Percentiles rank a stretch among this genome's conserved stretches.
Conservation (phyloP, 2,113 vertebrate genomes). For the Rhinoderma darwinii region DNA sequence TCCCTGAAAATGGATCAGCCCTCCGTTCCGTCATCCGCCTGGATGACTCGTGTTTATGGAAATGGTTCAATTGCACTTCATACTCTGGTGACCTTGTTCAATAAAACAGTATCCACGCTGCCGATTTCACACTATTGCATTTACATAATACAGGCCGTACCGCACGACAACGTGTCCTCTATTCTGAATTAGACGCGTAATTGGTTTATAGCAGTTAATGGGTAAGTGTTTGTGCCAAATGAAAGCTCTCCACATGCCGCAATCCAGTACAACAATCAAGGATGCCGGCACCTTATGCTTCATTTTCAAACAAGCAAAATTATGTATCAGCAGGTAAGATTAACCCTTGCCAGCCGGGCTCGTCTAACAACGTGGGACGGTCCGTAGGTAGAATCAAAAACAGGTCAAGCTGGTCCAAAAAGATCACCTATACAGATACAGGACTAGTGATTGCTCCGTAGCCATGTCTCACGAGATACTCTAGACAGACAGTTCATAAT, state of each 20-base stretch:
- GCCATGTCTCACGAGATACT: too few species aligned
- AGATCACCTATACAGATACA: too few species aligned
- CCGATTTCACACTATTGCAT: neutral
- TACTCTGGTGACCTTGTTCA: conserved; percentile 4
- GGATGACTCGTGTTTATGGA: conserved; percentile 25
- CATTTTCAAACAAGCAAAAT: conserved; percentile 19
- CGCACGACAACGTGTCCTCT: neutral
- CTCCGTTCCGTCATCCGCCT: neutral
- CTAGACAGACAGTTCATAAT: too few species aligned
- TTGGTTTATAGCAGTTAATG: conserved; percentile 29
- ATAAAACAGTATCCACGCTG: neutral
- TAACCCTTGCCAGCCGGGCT: neutral
- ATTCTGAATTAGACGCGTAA: neutral
- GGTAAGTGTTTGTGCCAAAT: conserved; percentile 24
- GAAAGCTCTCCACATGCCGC: neutral
- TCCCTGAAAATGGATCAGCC: neutral
- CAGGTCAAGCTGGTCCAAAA: too few species aligned
- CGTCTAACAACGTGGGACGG: neutral
- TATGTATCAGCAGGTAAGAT: neutral
- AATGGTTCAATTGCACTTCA: conserved; percentile 14
- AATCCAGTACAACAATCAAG: neutral
- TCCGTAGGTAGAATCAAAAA: too few species aligned
- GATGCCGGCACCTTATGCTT: conserved; percentile 1
- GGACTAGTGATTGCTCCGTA: too few species aligned
- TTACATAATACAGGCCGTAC: conserved; percentile 3